Base-by-base conservation (phyloP, 2,888 invertebrate species). In the Scaptodrosophila latifasciaeformis region DNA sequence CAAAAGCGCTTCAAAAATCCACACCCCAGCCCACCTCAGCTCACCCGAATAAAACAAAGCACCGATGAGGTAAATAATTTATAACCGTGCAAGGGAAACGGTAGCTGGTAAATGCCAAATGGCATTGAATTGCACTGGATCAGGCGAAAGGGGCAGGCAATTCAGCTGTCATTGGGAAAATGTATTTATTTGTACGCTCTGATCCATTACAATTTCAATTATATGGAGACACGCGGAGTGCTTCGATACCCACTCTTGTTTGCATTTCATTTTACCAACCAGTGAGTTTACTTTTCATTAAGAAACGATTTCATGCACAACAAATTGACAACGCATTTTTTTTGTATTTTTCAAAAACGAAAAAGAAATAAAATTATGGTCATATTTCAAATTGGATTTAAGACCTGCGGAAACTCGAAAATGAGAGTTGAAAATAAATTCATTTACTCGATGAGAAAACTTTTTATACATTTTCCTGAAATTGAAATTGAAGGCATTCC, bases 121-220 rank as follows among this genome's bases (percentile, higher is more conserved):
- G 19, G 24, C 54, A 67, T 62, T 67, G 53, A 56, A 75, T 68
- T 60, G 47, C 48, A 60, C 39, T 30, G 49, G 31, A 2, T 2
- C 18, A 39, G 9, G 10, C 5, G 40, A 40, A 19, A n/a, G n/a
- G n/a, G n/a, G n/a, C n/a, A n/a, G n/a, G n/a, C n/a, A n/a, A 40
- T 40, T n/a, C 21, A 13, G 27, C 48, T 13, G 17, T 10, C 24
- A 37, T 17, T 40, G 31, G 30, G 39, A 29, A 35, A 59, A 48
- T 65, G 45, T 54, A 68, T 70, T 55, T 62, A 64, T 71, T 59
- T 57, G 49, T 35, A 49, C 39, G 54, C 59, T 47, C 55, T 67
- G 72, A 70, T 59, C 70, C 72, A 56, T 46, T 54, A 49, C 53
- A 62, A 61, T 70, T 69, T 77, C 69, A 70, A 74, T 77, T 70